Base-by-base conservation (phyloP, 1,140 invertebrate species). In the Calosoma granatense region DNA sequence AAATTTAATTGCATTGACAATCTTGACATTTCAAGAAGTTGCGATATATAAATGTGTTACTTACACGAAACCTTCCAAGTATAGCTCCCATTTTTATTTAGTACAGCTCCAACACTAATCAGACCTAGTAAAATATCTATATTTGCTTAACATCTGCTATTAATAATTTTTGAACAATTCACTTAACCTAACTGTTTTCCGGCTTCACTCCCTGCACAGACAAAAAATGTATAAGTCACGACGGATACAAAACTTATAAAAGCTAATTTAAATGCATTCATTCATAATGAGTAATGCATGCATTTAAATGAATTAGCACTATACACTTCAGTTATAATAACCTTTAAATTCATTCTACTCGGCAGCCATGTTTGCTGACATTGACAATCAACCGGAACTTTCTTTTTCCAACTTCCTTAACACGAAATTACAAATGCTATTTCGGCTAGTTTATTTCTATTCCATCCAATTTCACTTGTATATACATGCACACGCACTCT, bases 1-100 rank as follows among this genome's bases (percentile, higher is more conserved):
- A n/a, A n/a, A n/a, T n/a, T n/a, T n/a, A n/a, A n/a, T n/a, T n/a
- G n/a, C n/a, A n/a, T n/a, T n/a, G n/a, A n/a, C n/a, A n/a, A n/a
- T n/a, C n/a, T n/a, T n/a, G n/a, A n/a, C n/a, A n/a, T n/a, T n/a
- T n/a, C n/a, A n/a, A n/a, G n/a, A n/a, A n/a, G n/a, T n/a, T n/a
- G n/a, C n/a, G n/a, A 17, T 4, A 47, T 47, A 47, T 12, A 17
- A 47, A 47, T 47, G 17, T 47, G n/a, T 36, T 9, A 47, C 41
- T 47, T 61, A 63, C 61, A 53, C 61, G 51, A 55, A 63, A 63
- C 54, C 59, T 63, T 19, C 60, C 57, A 20, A 61, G 51, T 53
- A 63, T 57, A 23, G 54, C 23, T 11, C 61, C 61, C 61, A 63
- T 63, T 51, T 60, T 61, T 21, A 23, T 53, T 41, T 53, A 26